Percentiles rank a stretch among this genome's conserved stretches.
These are phyloP conservation scores for Gallinago undulata DNA, from an alignment of 2,113 vertebrate genomes.

Conservation along the genomic window DNA sequence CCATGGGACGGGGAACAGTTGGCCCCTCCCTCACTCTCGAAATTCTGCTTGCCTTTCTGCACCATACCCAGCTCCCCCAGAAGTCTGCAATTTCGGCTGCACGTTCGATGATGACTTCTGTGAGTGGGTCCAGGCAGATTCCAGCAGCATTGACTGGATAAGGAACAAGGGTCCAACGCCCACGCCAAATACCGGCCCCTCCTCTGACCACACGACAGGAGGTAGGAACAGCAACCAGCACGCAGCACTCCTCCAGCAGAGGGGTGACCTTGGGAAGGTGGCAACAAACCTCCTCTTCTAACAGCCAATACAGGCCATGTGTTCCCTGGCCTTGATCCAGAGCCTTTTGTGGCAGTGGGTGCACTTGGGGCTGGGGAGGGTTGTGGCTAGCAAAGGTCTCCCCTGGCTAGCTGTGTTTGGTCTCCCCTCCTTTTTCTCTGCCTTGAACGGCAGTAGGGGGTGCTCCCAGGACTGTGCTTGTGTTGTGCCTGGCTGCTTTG, in stretches of 20 bases:
- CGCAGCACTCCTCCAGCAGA: neutral
- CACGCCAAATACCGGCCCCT: conserved; percentile 74
- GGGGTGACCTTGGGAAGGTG: neutral
- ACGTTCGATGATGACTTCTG: conserved; percentile 75
- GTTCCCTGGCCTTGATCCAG: neutral
- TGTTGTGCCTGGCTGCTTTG: neutral
- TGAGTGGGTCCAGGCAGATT: conserved; percentile 73
- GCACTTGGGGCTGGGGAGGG: neutral
- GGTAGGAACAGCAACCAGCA: conserved; percentile 47
- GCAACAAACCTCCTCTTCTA: neutral
- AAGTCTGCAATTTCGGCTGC: conserved; percentile 18
- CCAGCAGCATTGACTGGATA: conserved; percentile 81
- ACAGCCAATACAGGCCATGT: neutral
- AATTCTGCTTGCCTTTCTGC: neutral
- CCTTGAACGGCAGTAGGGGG: neutral
- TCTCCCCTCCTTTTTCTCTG: neutral
- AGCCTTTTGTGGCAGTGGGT: neutral
- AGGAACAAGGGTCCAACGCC: conserved; percentile 78
- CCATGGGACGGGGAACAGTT: neutral
- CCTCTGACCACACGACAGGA: conserved; percentile 80
- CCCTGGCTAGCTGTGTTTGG: neutral
- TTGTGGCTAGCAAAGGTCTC: neutral
- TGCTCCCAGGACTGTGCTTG: neutral
- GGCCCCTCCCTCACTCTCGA: neutral
- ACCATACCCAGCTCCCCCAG: neutral